Evolutionary conservation across 2,888 invertebrate genomes (phyloP).

Genomic region (Caenorhabditis angaria): DNA sequence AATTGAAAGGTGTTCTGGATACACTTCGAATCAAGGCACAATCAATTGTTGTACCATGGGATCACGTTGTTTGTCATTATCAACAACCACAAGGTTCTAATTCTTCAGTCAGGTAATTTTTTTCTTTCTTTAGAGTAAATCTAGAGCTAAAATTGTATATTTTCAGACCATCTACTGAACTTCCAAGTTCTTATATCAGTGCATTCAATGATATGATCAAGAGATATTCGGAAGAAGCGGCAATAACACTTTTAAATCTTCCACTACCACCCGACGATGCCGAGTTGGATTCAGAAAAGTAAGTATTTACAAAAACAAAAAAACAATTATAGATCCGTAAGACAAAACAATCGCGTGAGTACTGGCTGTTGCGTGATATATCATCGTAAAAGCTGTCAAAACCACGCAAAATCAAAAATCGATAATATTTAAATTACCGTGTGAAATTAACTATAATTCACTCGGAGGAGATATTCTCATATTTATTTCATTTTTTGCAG

Average conservation of each 20-base stretch:
- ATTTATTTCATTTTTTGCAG: conserved; percentile 18
- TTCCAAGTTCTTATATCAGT: conserved; percentile 62
- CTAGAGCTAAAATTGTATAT: neutral
- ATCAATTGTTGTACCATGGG: conserved; percentile 77
- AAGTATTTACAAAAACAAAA: neutral
- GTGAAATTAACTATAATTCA: neutral
- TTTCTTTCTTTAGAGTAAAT: no score
- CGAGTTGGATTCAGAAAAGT: conserved; percentile 63
- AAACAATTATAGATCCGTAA: neutral
- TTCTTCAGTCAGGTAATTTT: neutral
- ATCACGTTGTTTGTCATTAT: conserved; percentile 73
- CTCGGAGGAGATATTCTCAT: neutral
- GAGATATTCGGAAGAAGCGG: conserved; percentile 82
- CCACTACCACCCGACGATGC: conserved; percentile 82
- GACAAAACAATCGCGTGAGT: no score
- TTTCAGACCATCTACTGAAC: conserved; percentile 62
- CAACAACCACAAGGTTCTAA: conserved; percentile 20
- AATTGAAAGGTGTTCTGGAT: conserved; percentile 78
- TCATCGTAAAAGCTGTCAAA: conserved; percentile 1
- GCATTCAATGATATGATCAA: conserved; percentile 80
- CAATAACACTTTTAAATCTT: conserved; percentile 89
- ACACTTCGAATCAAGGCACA: conserved; percentile 87
- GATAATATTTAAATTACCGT: neutral
- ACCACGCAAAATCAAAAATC: neutral
- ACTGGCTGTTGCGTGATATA: neutral